A percentile compares a stretch with the other conserved stretches of the same genome.
phyloP scores from a whole-genome alignment of 2,113 vertebrate species.

The Microcebus lehilahytsara region DNA sequence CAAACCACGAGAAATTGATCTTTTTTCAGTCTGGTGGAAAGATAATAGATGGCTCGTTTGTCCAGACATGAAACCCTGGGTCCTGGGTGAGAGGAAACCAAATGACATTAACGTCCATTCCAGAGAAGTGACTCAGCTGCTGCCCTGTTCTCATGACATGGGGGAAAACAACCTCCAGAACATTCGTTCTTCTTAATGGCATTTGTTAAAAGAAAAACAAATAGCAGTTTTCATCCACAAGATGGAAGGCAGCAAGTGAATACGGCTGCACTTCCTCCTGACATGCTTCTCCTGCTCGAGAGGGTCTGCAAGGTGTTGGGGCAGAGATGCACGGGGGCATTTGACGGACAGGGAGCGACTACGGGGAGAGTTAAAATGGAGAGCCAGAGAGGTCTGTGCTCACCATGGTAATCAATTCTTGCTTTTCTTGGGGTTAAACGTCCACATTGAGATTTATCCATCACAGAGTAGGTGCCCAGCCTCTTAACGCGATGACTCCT shows the following conservation, averaged over 20 bases:
- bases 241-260: constrained; percentile 10
- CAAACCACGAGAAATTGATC: constrained; percentile 44
- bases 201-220: constrained; percentile 48
- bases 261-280: constrained; percentile 52
- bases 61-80: constrained; percentile 74
- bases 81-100: constrained; percentile 71
- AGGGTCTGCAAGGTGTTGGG: constrained; percentile 26
- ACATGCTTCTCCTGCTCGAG: not conserved
- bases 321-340: not conserved
- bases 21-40: constrained; percentile 74
- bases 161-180: constrained; percentile 59
- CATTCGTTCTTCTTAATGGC: constrained; percentile 53
- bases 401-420: rapidly evolving
- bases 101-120: constrained; percentile 78
- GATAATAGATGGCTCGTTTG: constrained; percentile 75
- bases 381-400: rapidly evolving
- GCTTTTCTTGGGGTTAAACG: not conserved
- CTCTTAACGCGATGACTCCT: not conserved
- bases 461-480: not conserved
- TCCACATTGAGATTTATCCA: rapidly evolving
- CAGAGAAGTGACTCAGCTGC: constrained; percentile 79
- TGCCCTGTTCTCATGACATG: constrained; percentile 49
- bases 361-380: rapidly evolving
- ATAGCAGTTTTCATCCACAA: constrained; percentile 10
- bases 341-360: not conserved